Conservation (phyloP, 2,113 vertebrate species). For the Enhydra lutris region DNA sequence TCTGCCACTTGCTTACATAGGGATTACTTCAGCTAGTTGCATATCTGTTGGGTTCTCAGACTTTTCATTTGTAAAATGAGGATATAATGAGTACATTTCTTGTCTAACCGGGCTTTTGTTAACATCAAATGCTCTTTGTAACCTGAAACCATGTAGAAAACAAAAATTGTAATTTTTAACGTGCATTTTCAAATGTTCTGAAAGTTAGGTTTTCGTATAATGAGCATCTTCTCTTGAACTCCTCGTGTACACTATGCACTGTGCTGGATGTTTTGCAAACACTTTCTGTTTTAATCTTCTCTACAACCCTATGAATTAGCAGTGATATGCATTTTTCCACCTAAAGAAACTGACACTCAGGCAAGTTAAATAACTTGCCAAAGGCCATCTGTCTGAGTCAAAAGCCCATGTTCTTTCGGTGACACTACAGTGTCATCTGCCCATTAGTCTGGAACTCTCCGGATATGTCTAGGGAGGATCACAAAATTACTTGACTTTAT, state of each 20-base stretch:
- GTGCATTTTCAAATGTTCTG: background rate
- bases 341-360: background rate
- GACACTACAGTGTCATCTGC: background rate
- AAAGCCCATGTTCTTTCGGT: background rate
- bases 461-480: background rate
- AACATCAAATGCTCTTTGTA: background rate
- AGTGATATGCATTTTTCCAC: background rate
- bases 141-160: background rate
- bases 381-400: background rate
- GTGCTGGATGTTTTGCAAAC: background rate
- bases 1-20: background rate
- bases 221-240: background rate
- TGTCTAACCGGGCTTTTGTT: background rate
- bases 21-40: background rate
- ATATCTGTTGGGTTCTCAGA: background rate
- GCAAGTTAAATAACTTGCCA: background rate
- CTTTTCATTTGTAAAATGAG: background rate
- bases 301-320: background rate
- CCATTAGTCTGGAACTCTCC: constrained; percentile 8
- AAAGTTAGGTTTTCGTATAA: background rate
- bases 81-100: background rate
- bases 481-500: background rate
- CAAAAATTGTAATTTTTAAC: background rate
- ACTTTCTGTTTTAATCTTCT: background rate
- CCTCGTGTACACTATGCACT: background rate